A percentile compares a stretch with the other conserved stretches of the same genome.
phyloP scores from a whole-genome alignment of 1,140 invertebrate species.

The Spodoptera frugiperda region DNA sequence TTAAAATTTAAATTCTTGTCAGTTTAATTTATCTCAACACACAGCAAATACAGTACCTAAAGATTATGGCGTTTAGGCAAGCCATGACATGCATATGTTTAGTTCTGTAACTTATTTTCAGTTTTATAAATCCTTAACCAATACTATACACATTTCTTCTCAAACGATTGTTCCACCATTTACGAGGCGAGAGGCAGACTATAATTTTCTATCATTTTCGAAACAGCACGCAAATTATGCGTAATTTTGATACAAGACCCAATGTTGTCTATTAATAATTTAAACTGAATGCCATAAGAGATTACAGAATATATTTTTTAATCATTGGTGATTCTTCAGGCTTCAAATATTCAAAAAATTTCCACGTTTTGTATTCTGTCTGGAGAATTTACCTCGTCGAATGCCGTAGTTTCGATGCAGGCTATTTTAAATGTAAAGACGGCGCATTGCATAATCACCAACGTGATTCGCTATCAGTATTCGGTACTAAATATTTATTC shows the following conservation, averaged over 20 bases:
- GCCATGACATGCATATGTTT: conserved; percentile 8
- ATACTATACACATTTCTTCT: conserved; percentile 20
- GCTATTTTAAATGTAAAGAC: conserved; percentile 83
- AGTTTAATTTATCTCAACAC: conserved; percentile 17
- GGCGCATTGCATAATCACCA: conserved; percentile 82
- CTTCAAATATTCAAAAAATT: conserved; percentile 77
- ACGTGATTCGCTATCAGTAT: conserved; percentile 82
- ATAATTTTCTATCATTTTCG: conserved; percentile 38
- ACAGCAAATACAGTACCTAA: background rate
- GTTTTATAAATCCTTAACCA: conserved; percentile 5
- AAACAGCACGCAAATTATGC: conserved; percentile 10
- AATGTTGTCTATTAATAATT: conserved; percentile 24
- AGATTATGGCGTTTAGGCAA: background rate
- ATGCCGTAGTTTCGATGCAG: conserved; percentile 80
- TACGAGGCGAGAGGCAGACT: conserved; percentile 2
- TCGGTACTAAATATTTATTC: conserved; percentile 83
- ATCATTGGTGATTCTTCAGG: conserved; percentile 66
- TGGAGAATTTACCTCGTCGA: conserved; percentile 79
- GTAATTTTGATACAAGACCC: conserved; percentile 24
- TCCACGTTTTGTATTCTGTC: conserved; percentile 83
- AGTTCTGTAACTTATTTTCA: conserved; percentile 3
- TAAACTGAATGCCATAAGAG: conserved; percentile 22
- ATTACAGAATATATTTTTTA: conserved; percentile 32
- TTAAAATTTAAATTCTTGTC: conserved; percentile 46
- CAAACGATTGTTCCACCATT: background rate